Evolutionary conservation across 2,797 vertebrate genomes (phyloP).

Genomic region (Nannoperca obscura): DNA sequence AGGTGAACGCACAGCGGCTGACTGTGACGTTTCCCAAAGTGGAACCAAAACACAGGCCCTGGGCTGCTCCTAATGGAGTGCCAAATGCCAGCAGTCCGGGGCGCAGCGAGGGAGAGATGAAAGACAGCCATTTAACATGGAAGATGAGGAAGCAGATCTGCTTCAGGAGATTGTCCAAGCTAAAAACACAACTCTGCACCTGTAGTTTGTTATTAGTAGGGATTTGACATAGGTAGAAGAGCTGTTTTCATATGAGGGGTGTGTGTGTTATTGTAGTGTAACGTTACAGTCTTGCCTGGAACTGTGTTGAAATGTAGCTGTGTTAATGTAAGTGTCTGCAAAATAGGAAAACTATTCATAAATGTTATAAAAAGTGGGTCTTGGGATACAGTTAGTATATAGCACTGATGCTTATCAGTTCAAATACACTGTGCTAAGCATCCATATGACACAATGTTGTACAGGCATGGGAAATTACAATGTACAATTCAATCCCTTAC

Average conservation of each 20-base stretch:
- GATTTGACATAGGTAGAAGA: slow-evolving; percentile 48
- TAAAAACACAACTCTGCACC: slow-evolving; percentile 69
- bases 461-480: neutral
- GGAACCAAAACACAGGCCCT: slow-evolving; percentile 68
- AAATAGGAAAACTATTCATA: slow-evolving; percentile 24
- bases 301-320: slow-evolving; percentile 40
- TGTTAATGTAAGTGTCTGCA: slow-evolving; percentile 26
- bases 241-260: slow-evolving; percentile 39
- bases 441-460: slow-evolving; percentile 1
- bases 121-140: slow-evolving; percentile 74
- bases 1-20: slow-evolving; percentile 69
- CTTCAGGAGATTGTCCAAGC: slow-evolving; percentile 55
- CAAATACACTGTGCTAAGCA: neutral
- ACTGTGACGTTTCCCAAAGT: slow-evolving; percentile 64
- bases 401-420: slow-evolving; percentile 7
- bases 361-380: slow-evolving; percentile 1
- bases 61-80: slow-evolving; percentile 66
- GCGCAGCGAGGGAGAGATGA: slow-evolving; percentile 62
- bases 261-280: slow-evolving; percentile 48
- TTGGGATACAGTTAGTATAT: neutral
- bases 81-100: slow-evolving; percentile 62
- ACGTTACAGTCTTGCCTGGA: slow-evolving; percentile 38
- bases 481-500: slow-evolving; percentile 2
- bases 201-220: slow-evolving; percentile 67
- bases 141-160: slow-evolving; percentile 68